Evolutionary conservation across 2,888 invertebrate genomes (phyloP), one percentile per base, ranked within the genome.

Genomic region (Mayetiola destructor): DNA sequence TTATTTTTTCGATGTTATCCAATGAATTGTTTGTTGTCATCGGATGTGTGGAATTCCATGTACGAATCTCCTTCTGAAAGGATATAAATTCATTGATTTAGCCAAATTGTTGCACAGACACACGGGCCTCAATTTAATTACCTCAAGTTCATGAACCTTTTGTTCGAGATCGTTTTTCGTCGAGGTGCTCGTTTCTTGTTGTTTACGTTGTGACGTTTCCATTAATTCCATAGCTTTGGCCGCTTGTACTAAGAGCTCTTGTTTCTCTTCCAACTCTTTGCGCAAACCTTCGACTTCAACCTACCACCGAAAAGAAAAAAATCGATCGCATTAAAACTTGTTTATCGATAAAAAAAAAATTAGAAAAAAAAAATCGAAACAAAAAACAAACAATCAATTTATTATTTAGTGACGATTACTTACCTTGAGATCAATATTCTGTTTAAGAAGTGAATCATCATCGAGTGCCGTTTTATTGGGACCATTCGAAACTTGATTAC

Each of bases 191-290:
- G 74, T 65, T 61, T 67, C 3, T 66, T 70, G 63, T 64, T 68
- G 59, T 64, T 74, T 68, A 73, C 78, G 66, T 76, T 79, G 68
- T 75, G 79, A 66, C 74, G 78, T 61, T 71, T 88, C 88, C 65
- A 87, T 77, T 36, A 85, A 76, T 63, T 85, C 84, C 66, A 89
- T 81, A 0, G 88, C 89, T 69, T 83, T 84, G 5, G 88, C 88
- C 1, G 92, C 92, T 63, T 89, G 87, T 63, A 84, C 84, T 20
- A 93, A 76, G 60, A 92, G 75, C 65, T 87, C 85, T 66, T 90
- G 88, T 70, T 91, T 91, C 67, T 90, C 85, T 54, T 78, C 75
- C 2, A 91, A 69, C 64, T 91, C 88, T 64, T 85, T 81, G 61
- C 80, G 79, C 59, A 88, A 67, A 66, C 84, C 81, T 68, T 87